A percentile compares a stretch with the other conserved stretches of the same genome.
Conservation (phyloP, 2,888 invertebrate species). For the Erebia epiphron region DNA sequence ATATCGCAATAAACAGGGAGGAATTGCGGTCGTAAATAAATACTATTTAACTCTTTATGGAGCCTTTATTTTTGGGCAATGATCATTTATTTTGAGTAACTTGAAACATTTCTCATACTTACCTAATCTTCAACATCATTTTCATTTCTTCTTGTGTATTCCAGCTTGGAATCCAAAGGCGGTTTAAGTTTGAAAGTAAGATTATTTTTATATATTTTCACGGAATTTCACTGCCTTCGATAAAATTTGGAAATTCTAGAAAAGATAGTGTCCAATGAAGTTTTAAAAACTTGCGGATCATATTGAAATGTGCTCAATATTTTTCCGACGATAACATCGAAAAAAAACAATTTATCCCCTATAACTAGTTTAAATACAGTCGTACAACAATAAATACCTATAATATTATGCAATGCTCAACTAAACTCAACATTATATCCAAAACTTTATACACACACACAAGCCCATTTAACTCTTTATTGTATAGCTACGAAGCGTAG, state of each 20-base stretch:
- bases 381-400: background rate
- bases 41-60: slow-evolving; percentile 67
- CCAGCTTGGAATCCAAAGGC: too few relatives aligned
- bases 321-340: too few relatives aligned
- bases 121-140: background rate
- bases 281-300: too few relatives aligned
- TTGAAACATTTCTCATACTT: slow-evolving; percentile 21
- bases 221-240: too few relatives aligned
- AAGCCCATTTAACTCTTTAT: slow-evolving; percentile 20
- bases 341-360: too few relatives aligned
- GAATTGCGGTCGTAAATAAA: slow-evolving; percentile 72
- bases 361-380: too few relatives aligned
- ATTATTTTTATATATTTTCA: too few relatives aligned
- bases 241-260: too few relatives aligned
- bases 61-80: slow-evolving; percentile 49
- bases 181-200: too few relatives aligned
- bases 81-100: slow-evolving; percentile 41
- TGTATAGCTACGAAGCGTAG: slow-evolving; percentile 39
- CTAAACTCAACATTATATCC: background rate
- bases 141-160: background rate
- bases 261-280: too few relatives aligned
- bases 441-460: background rate
- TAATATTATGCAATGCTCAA: background rate
- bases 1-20: slow-evolving; percentile 76
- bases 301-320: too few relatives aligned